Evolutionary conservation across 2,888 invertebrate species (phyloP).

Genomic region (Onthophagus sagittarius): DNA sequence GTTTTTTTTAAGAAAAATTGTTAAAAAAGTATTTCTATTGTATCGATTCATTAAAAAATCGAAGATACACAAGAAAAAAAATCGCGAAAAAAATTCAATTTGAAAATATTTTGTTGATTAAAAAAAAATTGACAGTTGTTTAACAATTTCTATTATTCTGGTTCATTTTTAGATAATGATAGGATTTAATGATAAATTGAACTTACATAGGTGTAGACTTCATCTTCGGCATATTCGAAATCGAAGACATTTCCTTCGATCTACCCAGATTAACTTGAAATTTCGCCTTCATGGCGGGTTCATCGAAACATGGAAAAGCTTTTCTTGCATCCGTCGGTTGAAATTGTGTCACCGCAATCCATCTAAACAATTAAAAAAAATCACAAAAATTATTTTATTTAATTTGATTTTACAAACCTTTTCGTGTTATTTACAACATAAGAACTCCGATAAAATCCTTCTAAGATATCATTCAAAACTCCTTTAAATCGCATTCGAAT

Average conservation of each 20-base stretch:
- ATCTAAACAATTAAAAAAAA: conserved; percentile 51
- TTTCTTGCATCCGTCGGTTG: conserved; percentile 77
- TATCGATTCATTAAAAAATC: too few relatives aligned
- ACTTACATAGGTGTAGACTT: conserved; percentile 54
- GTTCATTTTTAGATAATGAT: too few relatives aligned
- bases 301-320: conserved; percentile 86
- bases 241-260: conserved; percentile 65
- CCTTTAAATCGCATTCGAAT: conserved; percentile 70
- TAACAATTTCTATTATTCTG: too few relatives aligned
- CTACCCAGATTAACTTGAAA: conserved; percentile 76
- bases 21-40: too few relatives aligned
- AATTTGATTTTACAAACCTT: conserved; percentile 51
- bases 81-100: too few relatives aligned
- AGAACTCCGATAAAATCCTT: conserved; percentile 81
- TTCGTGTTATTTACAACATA: conserved; percentile 66
- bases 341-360: conserved; percentile 79
- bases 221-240: conserved; percentile 73
- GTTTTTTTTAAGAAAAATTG: too few relatives aligned
- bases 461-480: conserved; percentile 67
- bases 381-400: not conserved
- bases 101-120: too few relatives aligned
- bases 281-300: conserved; percentile 76
- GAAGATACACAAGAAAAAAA: too few relatives aligned
- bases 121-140: too few relatives aligned
- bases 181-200: too few relatives aligned